phyloP scores from a whole-genome alignment of 2,888 invertebrate genomes.

The Drosophila nigritarsus region DNA sequence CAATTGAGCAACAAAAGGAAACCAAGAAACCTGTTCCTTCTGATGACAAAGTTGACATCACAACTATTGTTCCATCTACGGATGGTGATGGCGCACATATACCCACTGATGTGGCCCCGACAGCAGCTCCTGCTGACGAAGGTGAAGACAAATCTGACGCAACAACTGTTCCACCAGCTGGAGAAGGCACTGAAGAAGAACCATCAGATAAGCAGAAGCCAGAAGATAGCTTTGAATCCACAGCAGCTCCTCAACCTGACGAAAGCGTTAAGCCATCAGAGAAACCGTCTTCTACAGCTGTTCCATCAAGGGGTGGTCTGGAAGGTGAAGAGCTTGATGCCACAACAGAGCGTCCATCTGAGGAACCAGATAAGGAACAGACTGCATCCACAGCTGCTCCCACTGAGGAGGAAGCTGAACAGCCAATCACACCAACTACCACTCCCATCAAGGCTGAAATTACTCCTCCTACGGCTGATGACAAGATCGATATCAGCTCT shows the following conservation, averaged over 20 bases:
- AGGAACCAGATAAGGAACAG: constrained; percentile 38
- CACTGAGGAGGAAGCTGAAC: constrained; percentile 29
- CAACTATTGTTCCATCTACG: constrained; percentile 43
- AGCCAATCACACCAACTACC: constrained; percentile 22
- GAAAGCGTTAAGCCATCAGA: constrained; percentile 34
- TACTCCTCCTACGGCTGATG: constrained; percentile 23
- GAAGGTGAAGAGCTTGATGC: constrained; percentile 38
- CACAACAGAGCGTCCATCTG: constrained; percentile 34
- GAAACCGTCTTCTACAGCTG: constrained; percentile 25
- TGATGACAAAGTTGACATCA: constrained; percentile 20
- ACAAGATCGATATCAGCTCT: constrained; percentile 36
- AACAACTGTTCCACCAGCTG: constrained; percentile 39
- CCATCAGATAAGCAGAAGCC: constrained; percentile 38
- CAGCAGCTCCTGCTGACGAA: constrained; percentile 32
- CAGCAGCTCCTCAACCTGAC: constrained; percentile 19
- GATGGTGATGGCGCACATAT: constrained; percentile 26
- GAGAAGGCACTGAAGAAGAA: constrained; percentile 34
- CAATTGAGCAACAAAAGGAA: constrained; percentile 22
- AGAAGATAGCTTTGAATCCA: constrained; percentile 32
- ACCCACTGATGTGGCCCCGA: constrained; percentile 16
- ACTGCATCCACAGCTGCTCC: constrained; percentile 26
- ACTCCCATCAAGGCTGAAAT: constrained; percentile 30
- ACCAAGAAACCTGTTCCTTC: constrained; percentile 12
- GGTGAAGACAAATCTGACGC: constrained; percentile 40
- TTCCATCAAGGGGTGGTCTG: constrained; percentile 37